Base-by-base conservation (phyloP, 1,140 invertebrate genomes). In the Archivesica marissinica region DNA sequence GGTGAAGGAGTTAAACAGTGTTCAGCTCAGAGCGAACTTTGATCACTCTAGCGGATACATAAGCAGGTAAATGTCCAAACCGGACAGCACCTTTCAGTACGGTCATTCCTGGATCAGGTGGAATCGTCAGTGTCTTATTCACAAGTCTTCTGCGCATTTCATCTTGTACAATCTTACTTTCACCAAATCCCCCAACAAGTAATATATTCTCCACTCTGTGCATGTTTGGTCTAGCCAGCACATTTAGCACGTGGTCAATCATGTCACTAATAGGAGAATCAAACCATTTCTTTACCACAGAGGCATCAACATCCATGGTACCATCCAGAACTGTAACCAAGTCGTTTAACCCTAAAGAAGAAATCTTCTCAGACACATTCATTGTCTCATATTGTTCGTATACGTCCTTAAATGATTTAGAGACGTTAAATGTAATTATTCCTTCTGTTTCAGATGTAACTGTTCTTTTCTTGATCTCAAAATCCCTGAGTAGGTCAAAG, bases 391-490 rank as follows among this genome's bases (percentile, higher is more conserved):
- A 7, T 70, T 77, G 35, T 59, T 38, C 44, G 28, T n/a, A 80
- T 20, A 80, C 13, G 0, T 50, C 11, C 15, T 30, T 47, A 11
- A 80, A 41, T 9, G 61, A 30, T 25, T 11, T 30, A 13, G 56
- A 59, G 30, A 79, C n/a, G 33, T 52, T 79, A 28, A 79, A 66
- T 23, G 35, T 15, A 0, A 79, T 44, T n/a, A 28, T 72, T 9
- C 78, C 59, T 1, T 74, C 56, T 11, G 39, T 80, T 25, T 68
- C 52, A n/a, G 59, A 15, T 3, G 38, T 47, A 13, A 87, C 44
- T 33, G 59, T 75, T 75, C 79, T 68, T 39, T 88, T 88, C 15
- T 68, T 61, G 2, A 59, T 75, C 76, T 88, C 87, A 75, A 88
- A 86, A 35, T 86, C 77, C 15, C 75, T 44, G 0, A 79, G 39